Evolutionary conservation across 2,113 vertebrate genomes (phyloP).

Genomic region (Ceratotherium simum): DNA sequence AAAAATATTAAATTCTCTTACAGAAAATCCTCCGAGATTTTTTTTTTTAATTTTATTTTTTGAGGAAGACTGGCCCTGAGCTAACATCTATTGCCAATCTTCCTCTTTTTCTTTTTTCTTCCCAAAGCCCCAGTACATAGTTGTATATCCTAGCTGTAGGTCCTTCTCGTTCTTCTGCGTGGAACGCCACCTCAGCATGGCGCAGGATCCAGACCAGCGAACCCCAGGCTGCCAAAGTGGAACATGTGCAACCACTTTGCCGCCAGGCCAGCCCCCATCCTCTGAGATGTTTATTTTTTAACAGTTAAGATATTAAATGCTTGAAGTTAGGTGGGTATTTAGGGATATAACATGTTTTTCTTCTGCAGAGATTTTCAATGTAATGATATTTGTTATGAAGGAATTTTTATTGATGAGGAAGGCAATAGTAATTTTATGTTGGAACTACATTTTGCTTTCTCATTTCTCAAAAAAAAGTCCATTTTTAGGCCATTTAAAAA

Average conservation of each 20-base stretch:
- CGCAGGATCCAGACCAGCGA: too few species aligned
- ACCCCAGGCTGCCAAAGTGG: too few species aligned
- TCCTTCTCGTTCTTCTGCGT: too few species aligned
- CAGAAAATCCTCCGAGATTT: not conserved
- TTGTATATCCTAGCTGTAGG: too few species aligned
- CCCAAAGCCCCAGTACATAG: too few species aligned
- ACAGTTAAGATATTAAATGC: conserved; percentile 22
- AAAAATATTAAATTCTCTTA: not conserved
- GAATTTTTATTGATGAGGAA: not conserved
- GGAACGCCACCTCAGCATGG: too few species aligned
- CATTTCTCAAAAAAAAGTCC: not conserved
- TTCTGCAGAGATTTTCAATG: not conserved
- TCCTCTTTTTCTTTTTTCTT: too few species aligned
- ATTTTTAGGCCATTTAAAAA: not conserved
- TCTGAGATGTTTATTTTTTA: not conserved
- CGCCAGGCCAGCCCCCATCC: too few species aligned
- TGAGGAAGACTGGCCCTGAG: too few species aligned
- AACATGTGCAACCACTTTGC: too few species aligned
- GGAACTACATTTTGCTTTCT: not conserved
- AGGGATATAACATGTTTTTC: not conserved
- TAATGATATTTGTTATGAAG: not conserved
- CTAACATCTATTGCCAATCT: too few species aligned
- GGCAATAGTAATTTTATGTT: not conserved
- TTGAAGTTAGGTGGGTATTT: not conserved
- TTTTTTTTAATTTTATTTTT: not conserved